phyloP scores from a whole-genome alignment of 2,888 invertebrate species.

The Gryllus longicercus region DNA sequence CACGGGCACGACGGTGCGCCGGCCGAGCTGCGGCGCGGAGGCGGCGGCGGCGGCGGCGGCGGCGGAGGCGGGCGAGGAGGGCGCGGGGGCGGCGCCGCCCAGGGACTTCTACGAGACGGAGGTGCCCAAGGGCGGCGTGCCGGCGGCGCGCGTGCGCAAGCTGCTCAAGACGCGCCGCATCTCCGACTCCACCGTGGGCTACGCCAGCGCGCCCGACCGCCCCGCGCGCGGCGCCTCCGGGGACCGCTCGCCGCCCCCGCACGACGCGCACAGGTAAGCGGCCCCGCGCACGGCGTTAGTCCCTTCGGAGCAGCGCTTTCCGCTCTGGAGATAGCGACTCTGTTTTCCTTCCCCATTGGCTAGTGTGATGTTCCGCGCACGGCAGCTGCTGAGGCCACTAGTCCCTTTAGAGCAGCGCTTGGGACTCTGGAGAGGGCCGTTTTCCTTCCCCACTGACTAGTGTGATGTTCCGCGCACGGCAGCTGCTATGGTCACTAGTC shows the following conservation, averaged over 20 bases:
- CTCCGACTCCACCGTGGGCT: constrained; percentile 40
- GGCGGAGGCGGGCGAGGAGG: not conserved
- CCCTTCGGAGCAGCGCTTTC: no score
- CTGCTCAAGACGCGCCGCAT: constrained; percentile 42
- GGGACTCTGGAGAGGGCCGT: no score
- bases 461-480: no score
- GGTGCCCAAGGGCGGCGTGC: not conserved
- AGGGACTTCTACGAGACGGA: not conserved
- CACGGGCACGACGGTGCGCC: not conserved
- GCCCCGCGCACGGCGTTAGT: no score
- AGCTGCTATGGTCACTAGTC: no score
- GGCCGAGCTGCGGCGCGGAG: not conserved
- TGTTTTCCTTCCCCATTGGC: no score
- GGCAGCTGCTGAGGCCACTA: no score
- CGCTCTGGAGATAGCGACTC: no score
- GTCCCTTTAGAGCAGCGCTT: no score
- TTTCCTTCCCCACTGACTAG: no score
- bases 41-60: not conserved
- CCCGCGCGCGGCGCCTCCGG: not conserved
- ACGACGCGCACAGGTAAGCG: not conserved
- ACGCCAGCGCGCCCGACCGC: constrained; percentile 39
- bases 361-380: no score
- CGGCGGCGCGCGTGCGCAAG: constrained; percentile 33
- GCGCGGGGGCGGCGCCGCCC: not conserved
- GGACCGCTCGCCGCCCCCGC: not conserved